Evolutionary conservation across 2,113 vertebrate species (phyloP).

Genomic region (Suncus etruscus): DNA sequence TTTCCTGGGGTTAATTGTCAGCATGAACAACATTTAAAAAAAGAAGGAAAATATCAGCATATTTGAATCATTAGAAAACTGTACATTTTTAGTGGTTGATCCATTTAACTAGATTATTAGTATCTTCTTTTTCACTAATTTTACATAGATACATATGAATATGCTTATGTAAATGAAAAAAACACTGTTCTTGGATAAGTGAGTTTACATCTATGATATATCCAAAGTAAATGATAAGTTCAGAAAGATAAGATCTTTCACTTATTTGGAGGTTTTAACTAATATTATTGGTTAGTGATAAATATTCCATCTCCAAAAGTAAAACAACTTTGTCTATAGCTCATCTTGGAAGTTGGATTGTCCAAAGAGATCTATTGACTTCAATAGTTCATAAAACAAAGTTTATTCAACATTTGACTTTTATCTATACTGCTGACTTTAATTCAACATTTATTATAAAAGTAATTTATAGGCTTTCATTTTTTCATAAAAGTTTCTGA

Average conservation of each 20-base stretch:
- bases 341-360: background rate
- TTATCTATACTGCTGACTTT: no score
- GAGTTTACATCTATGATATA: background rate
- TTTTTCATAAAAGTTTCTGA: background rate
- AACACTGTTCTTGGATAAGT: background rate
- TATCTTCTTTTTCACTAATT: background rate
- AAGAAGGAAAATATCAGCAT: background rate
- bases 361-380: slow-evolving; percentile 51
- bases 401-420: no score
- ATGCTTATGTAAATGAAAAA: background rate
- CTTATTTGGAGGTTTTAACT: background rate
- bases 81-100: background rate
- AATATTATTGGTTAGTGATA: background rate
- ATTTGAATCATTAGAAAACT: background rate
- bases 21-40: slow-evolving; percentile 1
- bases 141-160: background rate
- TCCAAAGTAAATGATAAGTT: background rate
- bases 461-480: no score
- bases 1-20: background rate
- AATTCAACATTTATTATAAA: no score
- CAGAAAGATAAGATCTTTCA: background rate
- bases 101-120: slow-evolving; percentile 6
- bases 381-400: slow-evolving; percentile 38
- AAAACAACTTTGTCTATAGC: background rate
- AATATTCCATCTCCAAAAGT: background rate